Conservation (phyloP, 2,113 vertebrate genomes). For the Dunckerocampus dactyliophorus region DNA sequence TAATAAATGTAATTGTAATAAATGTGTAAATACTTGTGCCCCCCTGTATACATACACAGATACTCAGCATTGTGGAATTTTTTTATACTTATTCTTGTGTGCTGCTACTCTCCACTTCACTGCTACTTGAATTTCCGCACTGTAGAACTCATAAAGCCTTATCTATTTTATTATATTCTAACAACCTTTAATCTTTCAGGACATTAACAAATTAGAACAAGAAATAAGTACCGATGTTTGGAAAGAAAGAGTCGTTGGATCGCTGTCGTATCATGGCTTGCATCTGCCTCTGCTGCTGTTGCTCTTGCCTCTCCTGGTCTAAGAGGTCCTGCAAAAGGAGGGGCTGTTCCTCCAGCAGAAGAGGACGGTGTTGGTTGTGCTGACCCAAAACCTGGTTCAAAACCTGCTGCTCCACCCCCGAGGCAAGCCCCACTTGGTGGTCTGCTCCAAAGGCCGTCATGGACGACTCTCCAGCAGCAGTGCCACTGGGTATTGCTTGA, state of each 20-base stretch:
- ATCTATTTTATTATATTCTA: no score
- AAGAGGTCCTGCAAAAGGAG: conserved; percentile 93
- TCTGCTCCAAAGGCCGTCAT: conserved; percentile 64
- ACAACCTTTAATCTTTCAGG: no score
- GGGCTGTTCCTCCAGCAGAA: conserved; percentile 92
- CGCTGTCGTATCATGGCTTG: conserved; percentile 98
- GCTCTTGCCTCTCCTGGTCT: conserved; percentile 95
- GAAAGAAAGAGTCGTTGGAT: conserved; percentile 88
- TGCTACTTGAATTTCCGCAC: no score
- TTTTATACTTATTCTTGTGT: no score
- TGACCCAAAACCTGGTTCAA: conserved; percentile 71
- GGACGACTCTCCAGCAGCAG: conserved; percentile 66
- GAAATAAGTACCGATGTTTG: conserved; percentile 84
- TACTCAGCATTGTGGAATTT: no score
- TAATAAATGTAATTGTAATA: no score
- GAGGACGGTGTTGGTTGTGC: conserved; percentile 79
- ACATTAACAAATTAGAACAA: background rate
- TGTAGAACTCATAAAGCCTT: no score
- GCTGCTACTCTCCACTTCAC: no score
- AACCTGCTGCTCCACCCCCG: conserved; percentile 65
- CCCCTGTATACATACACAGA: no score
- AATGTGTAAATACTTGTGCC: no score
- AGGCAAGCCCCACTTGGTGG: conserved; percentile 42
- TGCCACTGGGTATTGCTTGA: conserved; percentile 71
- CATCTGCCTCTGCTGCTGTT: conserved; percentile 98